A percentile compares a stretch with the other conserved stretches of the same genome.
Evolutionary conservation across 2,797 vertebrate genomes (phyloP).

Genomic region (Clarias platycephalus): DNA sequence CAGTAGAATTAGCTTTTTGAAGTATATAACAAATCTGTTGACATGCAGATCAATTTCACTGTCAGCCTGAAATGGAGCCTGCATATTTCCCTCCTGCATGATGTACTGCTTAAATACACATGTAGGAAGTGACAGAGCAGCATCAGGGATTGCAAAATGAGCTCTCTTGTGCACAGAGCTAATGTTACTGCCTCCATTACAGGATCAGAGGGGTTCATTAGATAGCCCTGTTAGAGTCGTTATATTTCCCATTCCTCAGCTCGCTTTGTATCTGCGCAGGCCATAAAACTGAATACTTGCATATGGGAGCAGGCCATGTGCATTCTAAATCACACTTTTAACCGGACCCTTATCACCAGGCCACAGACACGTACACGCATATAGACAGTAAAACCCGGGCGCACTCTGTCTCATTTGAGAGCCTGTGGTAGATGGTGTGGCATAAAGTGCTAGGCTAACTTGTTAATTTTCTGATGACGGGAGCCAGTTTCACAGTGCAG

Average conservation of each 20-base stretch:
- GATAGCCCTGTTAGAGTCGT: constrained; percentile 38
- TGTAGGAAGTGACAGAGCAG: neutral
- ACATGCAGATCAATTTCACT: neutral
- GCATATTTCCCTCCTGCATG: too few species aligned
- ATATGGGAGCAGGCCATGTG: constrained; percentile 47
- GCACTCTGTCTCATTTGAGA: constrained; percentile 17
- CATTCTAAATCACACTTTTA: constrained; percentile 54
- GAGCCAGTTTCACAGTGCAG: constrained; percentile 22
- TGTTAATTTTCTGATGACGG: constrained; percentile 30
- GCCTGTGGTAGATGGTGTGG: neutral
- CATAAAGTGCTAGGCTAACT: neutral
- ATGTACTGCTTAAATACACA: constrained; percentile 31
- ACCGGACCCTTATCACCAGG: constrained; percentile 34
- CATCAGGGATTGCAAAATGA: neutral
- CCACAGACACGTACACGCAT: constrained; percentile 31
- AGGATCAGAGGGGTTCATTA: constrained; percentile 34
- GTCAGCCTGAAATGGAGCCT: neutral
- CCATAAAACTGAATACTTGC: constrained; percentile 54
- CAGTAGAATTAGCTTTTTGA: constrained; percentile 9
- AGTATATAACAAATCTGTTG: neutral
- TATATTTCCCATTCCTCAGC: constrained; percentile 46
- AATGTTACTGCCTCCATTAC: constrained; percentile 43
- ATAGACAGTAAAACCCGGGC: constrained; percentile 1
- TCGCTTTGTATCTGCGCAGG: constrained; percentile 34
- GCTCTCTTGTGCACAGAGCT: constrained; percentile 16